Conservation (phyloP, 2,797 vertebrate species). For the Molossus molossus region DNA sequence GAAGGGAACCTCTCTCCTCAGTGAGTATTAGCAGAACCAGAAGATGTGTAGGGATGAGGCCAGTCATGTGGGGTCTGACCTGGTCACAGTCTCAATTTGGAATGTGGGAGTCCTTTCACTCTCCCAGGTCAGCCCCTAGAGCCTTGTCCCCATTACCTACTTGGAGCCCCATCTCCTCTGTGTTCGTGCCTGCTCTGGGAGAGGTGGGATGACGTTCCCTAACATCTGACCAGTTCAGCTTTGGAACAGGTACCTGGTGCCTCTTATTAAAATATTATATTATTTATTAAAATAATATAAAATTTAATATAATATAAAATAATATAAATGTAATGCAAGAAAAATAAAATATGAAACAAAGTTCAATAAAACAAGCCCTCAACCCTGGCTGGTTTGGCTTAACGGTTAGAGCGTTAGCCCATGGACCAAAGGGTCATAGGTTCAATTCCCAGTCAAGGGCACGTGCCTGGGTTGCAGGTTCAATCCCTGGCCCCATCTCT, state of each 20-base stretch:
- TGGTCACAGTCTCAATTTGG: neutral
- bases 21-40: neutral
- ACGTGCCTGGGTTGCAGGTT: no score
- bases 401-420: no score
- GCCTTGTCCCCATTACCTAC: neutral
- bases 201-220: neutral
- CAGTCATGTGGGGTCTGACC: neutral
- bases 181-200: neutral
- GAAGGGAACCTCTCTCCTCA: neutral
- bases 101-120: neutral
- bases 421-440: no score
- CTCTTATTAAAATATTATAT: neutral
- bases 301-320: neutral
- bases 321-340: neutral
- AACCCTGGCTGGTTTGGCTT: no score
- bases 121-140: neutral
- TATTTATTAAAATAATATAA: neutral
- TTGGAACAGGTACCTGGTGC: neutral
- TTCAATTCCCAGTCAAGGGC: no score
- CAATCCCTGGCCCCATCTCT: no score
- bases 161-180: neutral
- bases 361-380: neutral
- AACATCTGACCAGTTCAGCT: neutral
- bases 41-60: neutral
- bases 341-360: constrained; percentile 38